Conservation (phyloP, 1,140 invertebrate species). For the Listronotus oregonensis region DNA sequence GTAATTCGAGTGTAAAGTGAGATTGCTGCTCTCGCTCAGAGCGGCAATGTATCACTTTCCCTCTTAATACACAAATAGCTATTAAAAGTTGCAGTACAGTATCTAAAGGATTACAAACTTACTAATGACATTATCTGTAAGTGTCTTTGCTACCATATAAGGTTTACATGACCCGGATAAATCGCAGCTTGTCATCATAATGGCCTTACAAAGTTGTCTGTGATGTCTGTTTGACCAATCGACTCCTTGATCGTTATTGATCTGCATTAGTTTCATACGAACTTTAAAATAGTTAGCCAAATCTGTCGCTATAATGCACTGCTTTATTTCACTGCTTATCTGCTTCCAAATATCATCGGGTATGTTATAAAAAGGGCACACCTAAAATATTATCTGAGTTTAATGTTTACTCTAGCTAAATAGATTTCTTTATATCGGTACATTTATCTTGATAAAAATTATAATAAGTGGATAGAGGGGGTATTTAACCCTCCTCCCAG, state of each 20-base stretch:
- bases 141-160: constrained; percentile 58
- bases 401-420: no score
- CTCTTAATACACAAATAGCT: no score
- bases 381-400: no score
- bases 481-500: no score
- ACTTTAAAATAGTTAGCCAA: constrained; percentile 61
- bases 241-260: constrained; percentile 55
- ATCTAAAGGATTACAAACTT: constrained; percentile 44
- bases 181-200: constrained; percentile 64
- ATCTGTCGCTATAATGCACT: constrained; percentile 63
- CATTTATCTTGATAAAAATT: no score
- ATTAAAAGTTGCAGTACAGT: no score
- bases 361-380: constrained; percentile 40
- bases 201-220: constrained; percentile 58
- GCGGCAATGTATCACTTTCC: no score
- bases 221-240: constrained; percentile 57
- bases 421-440: no score
- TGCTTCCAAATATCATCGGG: constrained; percentile 25
- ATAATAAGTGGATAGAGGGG: no score
- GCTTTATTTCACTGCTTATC: constrained; percentile 58
- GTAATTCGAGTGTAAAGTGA: no score
- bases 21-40: no score
- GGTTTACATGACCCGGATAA: constrained; percentile 63
- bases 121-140: constrained; percentile 60
- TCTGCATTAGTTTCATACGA: constrained; percentile 56